Evolutionary conservation across 2,113 vertebrate species (phyloP).

Genomic region (Alaudala cheleensis): DNA sequence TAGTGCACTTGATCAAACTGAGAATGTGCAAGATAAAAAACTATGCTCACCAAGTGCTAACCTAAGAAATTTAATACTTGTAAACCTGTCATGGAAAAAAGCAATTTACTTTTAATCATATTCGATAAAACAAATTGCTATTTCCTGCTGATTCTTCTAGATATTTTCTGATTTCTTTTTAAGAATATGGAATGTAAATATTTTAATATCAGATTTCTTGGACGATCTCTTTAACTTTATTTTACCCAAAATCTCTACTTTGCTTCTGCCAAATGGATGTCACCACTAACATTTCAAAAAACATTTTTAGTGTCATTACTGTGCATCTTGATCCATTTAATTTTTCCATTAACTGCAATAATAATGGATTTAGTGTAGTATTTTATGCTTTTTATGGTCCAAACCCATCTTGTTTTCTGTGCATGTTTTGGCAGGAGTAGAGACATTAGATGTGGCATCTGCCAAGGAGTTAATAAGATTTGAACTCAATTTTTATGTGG

Average conservation of each 20-base stretch:
- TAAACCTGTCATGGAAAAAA: background rate
- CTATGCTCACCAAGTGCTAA: background rate
- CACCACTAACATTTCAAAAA: background rate
- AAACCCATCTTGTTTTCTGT: background rate
- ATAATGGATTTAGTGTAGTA: background rate
- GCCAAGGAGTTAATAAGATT: conserved; percentile 29
- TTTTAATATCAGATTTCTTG: background rate
- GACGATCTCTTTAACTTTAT: background rate
- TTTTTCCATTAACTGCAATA: background rate
- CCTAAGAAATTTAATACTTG: background rate
- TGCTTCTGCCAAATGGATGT: background rate
- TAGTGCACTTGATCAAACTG: background rate
- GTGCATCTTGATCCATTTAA: background rate
- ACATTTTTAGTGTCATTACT: background rate
- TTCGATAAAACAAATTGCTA: background rate
- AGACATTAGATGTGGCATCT: background rate
- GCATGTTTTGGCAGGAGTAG: background rate
- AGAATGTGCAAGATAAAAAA: background rate
- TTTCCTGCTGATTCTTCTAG: background rate
- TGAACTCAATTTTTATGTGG: background rate
- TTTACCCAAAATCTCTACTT: background rate
- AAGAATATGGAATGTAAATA: background rate
- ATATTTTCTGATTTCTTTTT: background rate
- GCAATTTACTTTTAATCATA: background rate
- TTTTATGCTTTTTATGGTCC: background rate